These are phyloP conservation scores for Anas platyrhynchos DNA, from an alignment of 2,113 vertebrate genomes.

Conservation along the genomic window DNA sequence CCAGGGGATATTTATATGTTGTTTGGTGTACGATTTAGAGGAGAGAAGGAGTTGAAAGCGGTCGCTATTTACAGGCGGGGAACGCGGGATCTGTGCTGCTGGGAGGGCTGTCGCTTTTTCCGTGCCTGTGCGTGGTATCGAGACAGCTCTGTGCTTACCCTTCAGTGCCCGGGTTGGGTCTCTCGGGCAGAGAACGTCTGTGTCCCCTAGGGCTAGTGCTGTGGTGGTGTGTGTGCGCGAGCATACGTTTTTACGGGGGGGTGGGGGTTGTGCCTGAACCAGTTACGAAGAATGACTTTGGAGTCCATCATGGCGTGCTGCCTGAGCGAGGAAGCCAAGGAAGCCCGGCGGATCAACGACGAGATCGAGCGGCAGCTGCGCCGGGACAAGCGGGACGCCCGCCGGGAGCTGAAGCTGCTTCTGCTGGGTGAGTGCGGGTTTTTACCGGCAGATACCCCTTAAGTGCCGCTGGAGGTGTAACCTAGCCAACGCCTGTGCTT, in stretches of 20 bases:
- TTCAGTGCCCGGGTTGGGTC: neutral
- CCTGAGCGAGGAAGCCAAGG: conserved; percentile 85
- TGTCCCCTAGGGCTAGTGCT: conserved; percentile 53
- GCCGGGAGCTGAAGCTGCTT: conserved; percentile 84
- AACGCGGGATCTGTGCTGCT: neutral
- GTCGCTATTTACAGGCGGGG: neutral
- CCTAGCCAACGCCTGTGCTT: neutral
- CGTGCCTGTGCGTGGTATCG: neutral
- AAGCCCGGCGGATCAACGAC: conserved; percentile 84
- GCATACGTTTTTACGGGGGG: conserved; percentile 61
- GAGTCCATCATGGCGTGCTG: conserved; percentile 88
- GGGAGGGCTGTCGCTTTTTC: neutral
- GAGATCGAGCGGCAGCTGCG: conserved; percentile 86
- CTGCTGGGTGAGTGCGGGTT: conserved; percentile 75
- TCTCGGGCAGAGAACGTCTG: conserved; percentile 14
- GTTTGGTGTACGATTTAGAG: conserved; percentile 50
- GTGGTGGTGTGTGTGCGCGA: conserved; percentile 49
- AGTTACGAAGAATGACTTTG: conserved; percentile 81
- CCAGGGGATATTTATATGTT: conserved; percentile 38
- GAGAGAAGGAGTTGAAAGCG: conserved; percentile 27
- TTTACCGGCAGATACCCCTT: neutral
- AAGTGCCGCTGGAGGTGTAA: neutral
- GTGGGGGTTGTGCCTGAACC: conserved; percentile 65
- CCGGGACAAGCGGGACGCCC: conserved; percentile 83
- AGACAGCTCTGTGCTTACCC: neutral